Evolutionary conservation across 2,113 vertebrate species (phyloP).

Genomic region (Campylomormyrus numenius): DNA sequence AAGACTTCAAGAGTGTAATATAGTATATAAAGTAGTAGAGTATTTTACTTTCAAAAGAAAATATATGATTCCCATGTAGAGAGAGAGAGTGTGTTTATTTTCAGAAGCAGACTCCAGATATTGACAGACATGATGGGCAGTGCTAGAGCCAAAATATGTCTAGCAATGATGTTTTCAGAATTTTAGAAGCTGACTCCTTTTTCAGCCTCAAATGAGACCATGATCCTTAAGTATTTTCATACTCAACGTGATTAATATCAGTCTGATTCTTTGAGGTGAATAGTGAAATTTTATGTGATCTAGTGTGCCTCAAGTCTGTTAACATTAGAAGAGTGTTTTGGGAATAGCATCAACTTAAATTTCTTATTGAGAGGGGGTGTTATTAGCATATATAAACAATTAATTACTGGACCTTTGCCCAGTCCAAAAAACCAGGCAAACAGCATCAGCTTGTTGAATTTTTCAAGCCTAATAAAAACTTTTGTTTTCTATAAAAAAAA

Average conservation of each 20-base stretch:
- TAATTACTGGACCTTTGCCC: background rate
- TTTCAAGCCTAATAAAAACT: background rate
- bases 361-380: background rate
- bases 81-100: background rate
- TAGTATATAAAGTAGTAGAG: background rate
- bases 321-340: background rate
- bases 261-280: background rate
- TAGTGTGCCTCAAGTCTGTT: background rate
- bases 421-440: background rate
- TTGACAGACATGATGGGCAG: background rate
- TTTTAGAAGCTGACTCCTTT: background rate
- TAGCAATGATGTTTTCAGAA: background rate
- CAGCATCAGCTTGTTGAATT: background rate
- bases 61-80: background rate
- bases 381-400: background rate
- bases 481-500: background rate
- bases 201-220: background rate
- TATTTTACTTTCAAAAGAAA: background rate
- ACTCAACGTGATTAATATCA: background rate
- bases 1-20: background rate
- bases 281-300: background rate
- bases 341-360: background rate
- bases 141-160: background rate
- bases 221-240: background rate
- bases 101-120: background rate